Evolutionary conservation across 1,140 invertebrate species (phyloP).

Genomic region (Mylabris phalerata): DNA sequence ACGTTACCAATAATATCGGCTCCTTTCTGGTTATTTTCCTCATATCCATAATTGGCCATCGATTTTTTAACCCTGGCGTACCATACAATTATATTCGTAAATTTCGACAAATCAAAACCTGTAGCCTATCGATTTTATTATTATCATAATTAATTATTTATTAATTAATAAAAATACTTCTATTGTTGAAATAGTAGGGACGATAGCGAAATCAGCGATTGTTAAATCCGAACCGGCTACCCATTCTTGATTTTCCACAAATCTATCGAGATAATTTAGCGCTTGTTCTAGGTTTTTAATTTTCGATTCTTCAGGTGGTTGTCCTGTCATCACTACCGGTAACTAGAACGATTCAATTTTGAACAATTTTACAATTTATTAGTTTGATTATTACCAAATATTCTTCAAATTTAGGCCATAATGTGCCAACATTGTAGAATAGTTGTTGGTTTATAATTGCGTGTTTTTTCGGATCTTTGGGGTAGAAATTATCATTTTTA

Average conservation of each 20-base stretch:
- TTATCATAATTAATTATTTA: too few relatives aligned
- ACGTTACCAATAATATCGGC: constrained; percentile 37
- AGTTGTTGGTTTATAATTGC: constrained; percentile 45
- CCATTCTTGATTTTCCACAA: constrained; percentile 38
- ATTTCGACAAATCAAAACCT: constrained; percentile 18
- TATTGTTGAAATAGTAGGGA: constrained; percentile 27
- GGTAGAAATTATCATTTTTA: constrained; percentile 45
- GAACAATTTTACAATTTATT: too few relatives aligned
- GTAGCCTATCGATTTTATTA: not conserved
- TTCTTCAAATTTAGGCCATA: constrained; percentile 39
- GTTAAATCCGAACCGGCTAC: constrained; percentile 45
- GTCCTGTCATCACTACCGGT: too few relatives aligned
- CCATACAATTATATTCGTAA: constrained; percentile 26
- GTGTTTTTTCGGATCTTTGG: constrained; percentile 43
- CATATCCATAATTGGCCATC: constrained; percentile 26
- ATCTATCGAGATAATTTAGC: constrained; percentile 39
- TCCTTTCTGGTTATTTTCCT: constrained; percentile 40
- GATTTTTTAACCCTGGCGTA: constrained; percentile 24
- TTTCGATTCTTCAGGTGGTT: not conserved
- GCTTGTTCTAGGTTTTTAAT: constrained; percentile 38
- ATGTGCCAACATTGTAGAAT: constrained; percentile 44
- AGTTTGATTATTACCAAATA: constrained; percentile 30
- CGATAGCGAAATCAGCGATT: constrained; percentile 46
- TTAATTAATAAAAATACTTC: not conserved
- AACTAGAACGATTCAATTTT: too few relatives aligned